These are phyloP conservation scores for Cydia splendana DNA, from an alignment of 1,140 invertebrate genomes.

Conservation along the genomic window DNA sequence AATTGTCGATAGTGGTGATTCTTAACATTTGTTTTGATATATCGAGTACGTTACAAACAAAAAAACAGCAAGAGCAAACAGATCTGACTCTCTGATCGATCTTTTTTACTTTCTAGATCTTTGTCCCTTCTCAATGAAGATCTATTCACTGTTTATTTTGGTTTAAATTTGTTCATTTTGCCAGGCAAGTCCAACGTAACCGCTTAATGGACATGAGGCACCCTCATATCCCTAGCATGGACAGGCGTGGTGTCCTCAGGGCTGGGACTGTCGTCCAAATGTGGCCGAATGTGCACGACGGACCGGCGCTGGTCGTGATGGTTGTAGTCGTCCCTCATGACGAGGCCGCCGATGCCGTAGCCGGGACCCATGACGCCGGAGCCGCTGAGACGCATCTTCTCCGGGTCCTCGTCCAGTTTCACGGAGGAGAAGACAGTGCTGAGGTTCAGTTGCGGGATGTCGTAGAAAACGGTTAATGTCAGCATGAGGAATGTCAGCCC, in stretches of 20 bases:
- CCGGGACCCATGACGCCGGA: slow-evolving; percentile 71
- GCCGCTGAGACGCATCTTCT: slow-evolving; percentile 82
- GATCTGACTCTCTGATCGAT: not conserved
- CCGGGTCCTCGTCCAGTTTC: slow-evolving; percentile 83
- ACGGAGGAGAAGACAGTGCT: slow-evolving; percentile 87
- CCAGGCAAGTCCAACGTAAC: not conserved
- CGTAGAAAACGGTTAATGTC: slow-evolving; percentile 90
- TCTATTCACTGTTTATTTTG: not conserved
- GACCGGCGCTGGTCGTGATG: slow-evolving; percentile 77
- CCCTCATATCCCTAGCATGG: slow-evolving; percentile 79
- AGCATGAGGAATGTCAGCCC: slow-evolving; percentile 92
- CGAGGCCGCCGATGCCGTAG: slow-evolving; percentile 76
- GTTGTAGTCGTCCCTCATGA: slow-evolving; percentile 73
- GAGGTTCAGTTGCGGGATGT: slow-evolving; percentile 92
- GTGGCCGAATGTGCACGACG: slow-evolving; percentile 81
- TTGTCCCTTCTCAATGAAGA: not conserved
- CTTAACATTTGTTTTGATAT: not conserved
- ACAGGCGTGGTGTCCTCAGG: slow-evolving; percentile 84
- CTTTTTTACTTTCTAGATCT: not conserved
- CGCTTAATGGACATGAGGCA: slow-evolving; percentile 48
- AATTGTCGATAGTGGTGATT: not conserved
- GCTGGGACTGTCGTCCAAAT: slow-evolving; percentile 83
- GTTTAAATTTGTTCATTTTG: not conserved
- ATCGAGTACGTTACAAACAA: not conserved
- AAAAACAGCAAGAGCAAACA: not conserved